A percentile compares a stretch with the other conserved stretches of the same genome.
phyloP scores from a whole-genome alignment of 2,888 invertebrate genomes.

The Phragmatobia fuliginosa region DNA sequence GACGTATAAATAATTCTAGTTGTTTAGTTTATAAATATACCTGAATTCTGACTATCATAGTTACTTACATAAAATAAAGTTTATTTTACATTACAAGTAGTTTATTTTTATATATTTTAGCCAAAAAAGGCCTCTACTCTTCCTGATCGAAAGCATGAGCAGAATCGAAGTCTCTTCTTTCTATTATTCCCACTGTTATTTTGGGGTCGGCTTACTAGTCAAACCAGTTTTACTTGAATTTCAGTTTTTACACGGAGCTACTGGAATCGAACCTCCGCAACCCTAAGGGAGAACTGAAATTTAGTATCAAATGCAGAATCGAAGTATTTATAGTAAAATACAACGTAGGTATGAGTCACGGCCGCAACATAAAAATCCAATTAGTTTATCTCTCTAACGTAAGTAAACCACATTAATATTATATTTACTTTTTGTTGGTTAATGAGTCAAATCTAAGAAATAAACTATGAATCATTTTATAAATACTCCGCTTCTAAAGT shows the following conservation, averaged over 20 bases:
- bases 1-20: not conserved
- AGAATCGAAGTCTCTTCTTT: too few relatives aligned
- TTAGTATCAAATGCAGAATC: too few relatives aligned
- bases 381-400: not conserved
- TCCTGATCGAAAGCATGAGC: too few relatives aligned
- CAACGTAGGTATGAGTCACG: not conserved
- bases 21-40: not conserved
- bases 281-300: too few relatives aligned
- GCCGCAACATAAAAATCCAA: not conserved
- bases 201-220: too few relatives aligned
- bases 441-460: not conserved
- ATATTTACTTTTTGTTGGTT: not conserved
- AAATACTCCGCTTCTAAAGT: not conserved
- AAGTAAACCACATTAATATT: constrained; percentile 1
- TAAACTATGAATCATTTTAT: not conserved
- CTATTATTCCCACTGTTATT: too few relatives aligned
- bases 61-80: not conserved
- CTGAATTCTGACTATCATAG: not conserved
- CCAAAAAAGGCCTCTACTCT: too few relatives aligned
- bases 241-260: too few relatives aligned
- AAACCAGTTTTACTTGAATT: too few relatives aligned
- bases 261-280: too few relatives aligned
- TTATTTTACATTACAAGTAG: too few relatives aligned
- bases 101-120: too few relatives aligned
- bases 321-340: not conserved